These are phyloP conservation scores for Montipora foliosa DNA, from an alignment of 64 coral and sea anemone species.

Conservation along the genomic window DNA sequence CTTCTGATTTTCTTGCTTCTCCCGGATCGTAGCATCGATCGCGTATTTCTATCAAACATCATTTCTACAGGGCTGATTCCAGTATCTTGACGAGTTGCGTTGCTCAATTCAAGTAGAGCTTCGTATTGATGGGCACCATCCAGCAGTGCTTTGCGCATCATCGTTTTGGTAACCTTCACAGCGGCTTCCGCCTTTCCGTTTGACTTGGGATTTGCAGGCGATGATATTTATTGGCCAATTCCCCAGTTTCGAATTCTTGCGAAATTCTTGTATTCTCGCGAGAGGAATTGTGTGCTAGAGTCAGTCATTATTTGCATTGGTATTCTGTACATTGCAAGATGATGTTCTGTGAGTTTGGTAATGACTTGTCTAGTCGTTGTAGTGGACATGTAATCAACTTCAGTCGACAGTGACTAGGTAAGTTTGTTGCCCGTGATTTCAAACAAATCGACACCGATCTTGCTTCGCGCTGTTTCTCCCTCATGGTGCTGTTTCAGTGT, in stretches of 20 bases:
- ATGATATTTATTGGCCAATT: slow-evolving; percentile 25
- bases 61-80: slow-evolving; percentile 32
- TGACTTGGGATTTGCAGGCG: slow-evolving; percentile 23
- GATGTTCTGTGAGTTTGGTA: slow-evolving; percentile 15
- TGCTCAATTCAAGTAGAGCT: slow-evolving; percentile 47
- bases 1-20: background rate
- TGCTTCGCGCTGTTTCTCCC: slow-evolving; percentile 4
- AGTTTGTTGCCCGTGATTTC: slow-evolving; percentile 6
- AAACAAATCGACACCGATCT: slow-evolving; percentile 50
- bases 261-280: slow-evolving; percentile 22
- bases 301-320: slow-evolving; percentile 40
- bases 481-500: slow-evolving; percentile 37
- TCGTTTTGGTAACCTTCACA: slow-evolving; percentile 40
- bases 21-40: slow-evolving; percentile 7
- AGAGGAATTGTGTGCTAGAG: slow-evolving; percentile 21
- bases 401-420: slow-evolving; percentile 46
- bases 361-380: slow-evolving; percentile 23
- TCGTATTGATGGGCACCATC: slow-evolving; percentile 27
- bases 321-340: slow-evolving; percentile 33
- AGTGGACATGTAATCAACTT: slow-evolving; percentile 14
- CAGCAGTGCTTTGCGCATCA: slow-evolving; percentile 12
- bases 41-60: slow-evolving; percentile 31
- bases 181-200: slow-evolving; percentile 54
- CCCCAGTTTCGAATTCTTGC: background rate
- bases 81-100: slow-evolving; percentile 39